Base-by-base conservation (phyloP, 2,888 invertebrate species). In the Drosophila differens region DNA sequence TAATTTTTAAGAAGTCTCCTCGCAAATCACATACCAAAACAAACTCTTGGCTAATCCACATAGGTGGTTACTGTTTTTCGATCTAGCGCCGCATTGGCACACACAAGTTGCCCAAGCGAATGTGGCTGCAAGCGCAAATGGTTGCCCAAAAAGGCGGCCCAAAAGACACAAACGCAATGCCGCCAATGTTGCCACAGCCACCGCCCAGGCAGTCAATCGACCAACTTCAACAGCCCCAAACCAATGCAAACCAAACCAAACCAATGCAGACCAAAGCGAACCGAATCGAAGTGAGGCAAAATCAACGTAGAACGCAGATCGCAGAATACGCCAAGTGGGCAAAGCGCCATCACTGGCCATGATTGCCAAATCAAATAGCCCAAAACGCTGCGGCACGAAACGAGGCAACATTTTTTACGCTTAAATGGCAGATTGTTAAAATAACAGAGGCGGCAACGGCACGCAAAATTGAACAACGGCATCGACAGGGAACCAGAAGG, bases 401-500 rank as follows among this genome's bases (percentile, higher is more conserved):
- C 86, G 83, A 90, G 90, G 90, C 90, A 90, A 90, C 90, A 90
- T 88, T 88, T 90, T 90, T 90, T 90, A 88, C 90, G 90, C 90
- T 88, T 88, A 88, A 88, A 88, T 88, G 87, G 90, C 90, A 90
- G 90, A 88, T 88, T 88, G 87, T 88, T 88, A 88, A 88, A 88
- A 88, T 88, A 88, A 88, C 87, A 88, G 87, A 88, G 87, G 87
- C 88, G 87, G 87, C 87, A 87, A 86, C 86, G 89, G 90, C 86
- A 87, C 86, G 89, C 89, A 85, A 85, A 89, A 85, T 85, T 89
- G 89, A 89, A 85, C 89, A 85, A 85, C 85, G 89, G 85, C 89
- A 86, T 81, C 81, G 81, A 70, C 76, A 58, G 72, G 67, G 64
- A 74, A 69, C 79, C 58, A 77, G 69, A 68, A 82, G 68, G 59